A percentile compares a stretch with the other conserved stretches of the same genome.
phyloP scores from a whole-genome alignment of 2,888 invertebrate genomes.

The Metellina segmentata region DNA sequence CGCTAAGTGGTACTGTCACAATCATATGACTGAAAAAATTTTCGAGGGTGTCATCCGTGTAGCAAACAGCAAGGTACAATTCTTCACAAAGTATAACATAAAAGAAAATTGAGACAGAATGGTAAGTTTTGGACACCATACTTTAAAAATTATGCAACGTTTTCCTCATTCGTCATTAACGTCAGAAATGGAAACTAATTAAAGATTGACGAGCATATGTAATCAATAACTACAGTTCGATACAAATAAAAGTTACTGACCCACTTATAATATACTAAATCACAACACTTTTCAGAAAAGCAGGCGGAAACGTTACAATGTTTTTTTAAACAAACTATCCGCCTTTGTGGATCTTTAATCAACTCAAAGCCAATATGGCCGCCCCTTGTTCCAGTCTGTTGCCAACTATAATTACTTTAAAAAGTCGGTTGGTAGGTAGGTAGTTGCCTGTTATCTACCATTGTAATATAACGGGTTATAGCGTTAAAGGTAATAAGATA shows the following conservation, averaged over 20 bases:
- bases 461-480: no score
- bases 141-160: not conserved
- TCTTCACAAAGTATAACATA: not conserved
- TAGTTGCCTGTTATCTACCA: no score
- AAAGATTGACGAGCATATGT: slow-evolving; percentile 36
- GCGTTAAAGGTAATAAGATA: no score
- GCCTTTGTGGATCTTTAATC: slow-evolving; percentile 45
- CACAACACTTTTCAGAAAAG: not conserved
- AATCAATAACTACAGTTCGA: not conserved
- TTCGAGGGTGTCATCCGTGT: not conserved
- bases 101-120: not conserved
- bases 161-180: slow-evolving; percentile 43
- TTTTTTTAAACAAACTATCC: slow-evolving; percentile 32
- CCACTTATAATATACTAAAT: slow-evolving; percentile 5
- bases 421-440: no score
- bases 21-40: slow-evolving; percentile 32
- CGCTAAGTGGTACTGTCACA: not conserved
- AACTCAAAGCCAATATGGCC: slow-evolving; percentile 71
- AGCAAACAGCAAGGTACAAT: not conserved
- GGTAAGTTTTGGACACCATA: not conserved
- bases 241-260: not conserved
- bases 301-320: slow-evolving; percentile 4
- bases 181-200: slow-evolving; percentile 47
- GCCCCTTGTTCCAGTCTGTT: slow-evolving; percentile 41
- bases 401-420: slow-evolving; percentile 1